A percentile compares a stretch with the other conserved stretches of the same genome.
phyloP scores from a whole-genome alignment of 2,797 vertebrate genomes.

The Enteromius treurensis region DNA sequence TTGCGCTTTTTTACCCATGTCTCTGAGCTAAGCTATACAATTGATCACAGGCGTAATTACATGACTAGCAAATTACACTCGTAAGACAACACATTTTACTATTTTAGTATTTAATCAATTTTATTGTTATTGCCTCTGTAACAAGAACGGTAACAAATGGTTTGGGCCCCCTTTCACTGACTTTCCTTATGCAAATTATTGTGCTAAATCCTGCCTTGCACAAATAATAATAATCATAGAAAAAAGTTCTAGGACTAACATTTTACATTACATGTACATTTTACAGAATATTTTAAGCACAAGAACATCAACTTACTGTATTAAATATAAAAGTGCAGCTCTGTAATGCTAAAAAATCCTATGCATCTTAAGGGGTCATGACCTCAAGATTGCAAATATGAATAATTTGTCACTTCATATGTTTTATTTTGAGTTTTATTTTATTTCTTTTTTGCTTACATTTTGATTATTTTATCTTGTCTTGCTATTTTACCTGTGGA shows the following conservation, averaged over 20 bases:
- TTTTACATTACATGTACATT: too few species aligned
- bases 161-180: not conserved
- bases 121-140: slow-evolving; percentile 2
- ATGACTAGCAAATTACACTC: slow-evolving; percentile 14
- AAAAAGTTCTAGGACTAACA: not conserved
- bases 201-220: not conserved
- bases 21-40: not conserved
- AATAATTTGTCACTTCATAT: not conserved
- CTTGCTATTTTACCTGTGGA: slow-evolving; percentile 88
- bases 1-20: not conserved
- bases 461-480: too few species aligned
- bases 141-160: slow-evolving; percentile 12
- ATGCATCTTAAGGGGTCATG: not conserved
- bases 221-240: not conserved
- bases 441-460: too few species aligned
- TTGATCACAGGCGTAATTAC: not conserved
- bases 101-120: slow-evolving; percentile 24
- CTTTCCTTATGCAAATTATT: not conserved
- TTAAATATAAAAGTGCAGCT: not conserved
- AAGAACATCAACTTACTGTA: not conserved
- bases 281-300: not conserved
- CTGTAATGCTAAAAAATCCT: not conserved
- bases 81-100: slow-evolving; percentile 6
- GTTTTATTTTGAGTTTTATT: not conserved
- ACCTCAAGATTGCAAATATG: not conserved